These are phyloP conservation scores for Malacoraja senta DNA, from an alignment of 2,797 vertebrate genomes.

Conservation along the genomic window DNA sequence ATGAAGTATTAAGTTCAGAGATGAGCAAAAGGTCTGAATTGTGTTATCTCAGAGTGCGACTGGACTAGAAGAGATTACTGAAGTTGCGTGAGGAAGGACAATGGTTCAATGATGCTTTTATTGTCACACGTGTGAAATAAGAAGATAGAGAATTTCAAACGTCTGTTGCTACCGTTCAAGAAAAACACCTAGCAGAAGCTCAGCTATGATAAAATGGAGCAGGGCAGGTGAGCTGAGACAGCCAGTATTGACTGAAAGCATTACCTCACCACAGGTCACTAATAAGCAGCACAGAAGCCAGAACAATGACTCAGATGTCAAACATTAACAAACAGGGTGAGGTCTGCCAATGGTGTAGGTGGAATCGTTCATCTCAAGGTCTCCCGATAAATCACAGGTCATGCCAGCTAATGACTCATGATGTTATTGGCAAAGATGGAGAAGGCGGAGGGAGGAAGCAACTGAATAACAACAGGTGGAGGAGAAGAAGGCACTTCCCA, in stretches of 20 bases:
- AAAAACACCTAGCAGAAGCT: background rate
- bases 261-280: background rate
- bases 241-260: background rate
- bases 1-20: too few species aligned
- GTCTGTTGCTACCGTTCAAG: background rate
- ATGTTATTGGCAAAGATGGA: background rate
- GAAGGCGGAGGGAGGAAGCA: background rate
- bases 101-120: too few species aligned
- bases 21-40: too few species aligned
- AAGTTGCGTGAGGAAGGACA: too few species aligned
- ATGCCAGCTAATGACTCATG: slow-evolving; percentile 19
- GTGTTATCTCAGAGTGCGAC: too few species aligned
- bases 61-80: too few species aligned
- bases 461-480: slow-evolving; percentile 9
- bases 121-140: too few species aligned
- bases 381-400: slow-evolving; percentile 29
- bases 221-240: background rate
- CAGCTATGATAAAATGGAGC: background rate
- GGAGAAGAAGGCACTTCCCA: background rate
- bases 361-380: slow-evolving; percentile 24
- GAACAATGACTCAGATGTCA: slow-evolving; percentile 7
- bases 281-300: background rate
- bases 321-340: slow-evolving; percentile 19
- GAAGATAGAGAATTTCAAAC: too few species aligned
- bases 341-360: background rate